Percentiles rank a stretch among this genome's conserved stretches.
Conservation (phyloP, 2,797 vertebrate species). For the Rhabdomys pumilio region DNA sequence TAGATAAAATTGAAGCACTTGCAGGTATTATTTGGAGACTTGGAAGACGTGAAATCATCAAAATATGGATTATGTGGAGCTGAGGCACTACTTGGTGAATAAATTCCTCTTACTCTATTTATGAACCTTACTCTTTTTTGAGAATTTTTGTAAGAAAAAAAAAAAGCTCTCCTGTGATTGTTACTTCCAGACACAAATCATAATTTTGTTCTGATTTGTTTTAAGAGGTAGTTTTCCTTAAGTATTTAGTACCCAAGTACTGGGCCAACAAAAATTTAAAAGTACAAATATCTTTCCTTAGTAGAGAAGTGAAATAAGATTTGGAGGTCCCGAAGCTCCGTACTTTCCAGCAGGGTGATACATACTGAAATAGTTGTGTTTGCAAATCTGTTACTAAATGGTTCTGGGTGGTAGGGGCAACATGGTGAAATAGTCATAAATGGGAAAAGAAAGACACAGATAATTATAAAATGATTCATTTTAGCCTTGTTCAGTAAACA, state of each 20-base stretch:
- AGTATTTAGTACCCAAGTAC: not conserved
- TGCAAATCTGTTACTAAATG: not conserved
- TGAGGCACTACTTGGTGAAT: constrained; percentile 68
- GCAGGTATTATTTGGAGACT: constrained; percentile 61
- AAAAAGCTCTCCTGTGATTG: constrained; percentile 9
- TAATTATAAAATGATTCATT: not conserved
- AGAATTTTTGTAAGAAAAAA: not conserved
- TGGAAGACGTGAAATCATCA: constrained; percentile 70
- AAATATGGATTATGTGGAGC: constrained; percentile 63
- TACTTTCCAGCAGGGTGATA: constrained; percentile 4
- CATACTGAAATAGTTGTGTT: not conserved
- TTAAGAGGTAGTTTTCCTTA: constrained; percentile 23
- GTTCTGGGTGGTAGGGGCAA: not conserved
- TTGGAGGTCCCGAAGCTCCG: not conserved
- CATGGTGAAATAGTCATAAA: not conserved
- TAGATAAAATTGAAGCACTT: constrained; percentile 67
- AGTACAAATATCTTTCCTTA: not conserved
- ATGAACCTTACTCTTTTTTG: constrained; percentile 53
- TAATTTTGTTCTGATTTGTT: constrained; percentile 36
- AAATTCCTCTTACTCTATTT: constrained; percentile 36
- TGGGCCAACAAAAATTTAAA: not conserved
- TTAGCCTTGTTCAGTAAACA: not conserved
- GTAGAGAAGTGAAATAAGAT: not conserved
- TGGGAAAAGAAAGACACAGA: not conserved
- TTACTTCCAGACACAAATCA: constrained; percentile 22